These are phyloP conservation scores for Oikopleura albicans DNA, from an alignment of 23 tunicate species.

Conservation along the genomic window DNA sequence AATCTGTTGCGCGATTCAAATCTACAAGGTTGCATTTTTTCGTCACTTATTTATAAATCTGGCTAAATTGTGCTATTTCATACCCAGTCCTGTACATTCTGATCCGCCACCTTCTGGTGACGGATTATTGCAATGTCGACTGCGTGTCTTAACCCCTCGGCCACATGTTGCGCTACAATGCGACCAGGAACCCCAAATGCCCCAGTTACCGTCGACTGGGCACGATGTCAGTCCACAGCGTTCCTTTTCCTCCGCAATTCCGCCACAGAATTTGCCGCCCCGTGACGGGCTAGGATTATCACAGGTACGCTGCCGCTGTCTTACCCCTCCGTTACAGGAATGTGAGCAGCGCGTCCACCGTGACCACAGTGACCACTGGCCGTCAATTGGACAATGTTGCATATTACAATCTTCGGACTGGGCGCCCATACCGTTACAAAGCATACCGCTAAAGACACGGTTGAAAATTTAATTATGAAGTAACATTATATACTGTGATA, in stretches of 20 bases:
- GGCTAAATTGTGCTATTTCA: too few species aligned
- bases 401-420: background rate
- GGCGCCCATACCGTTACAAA: background rate
- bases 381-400: slow-evolving; percentile 27
- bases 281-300: slow-evolving; percentile 48
- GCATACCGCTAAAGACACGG: too few species aligned
- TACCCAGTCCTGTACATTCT: slow-evolving; percentile 32
- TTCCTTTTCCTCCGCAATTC: slow-evolving; percentile 35
- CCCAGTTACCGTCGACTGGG: slow-evolving; percentile 88
- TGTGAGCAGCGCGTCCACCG: slow-evolving; percentile 55
- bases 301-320: slow-evolving; percentile 54
- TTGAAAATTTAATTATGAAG: too few species aligned
- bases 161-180: slow-evolving; percentile 71
- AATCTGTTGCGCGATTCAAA: too few species aligned
- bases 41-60: too few species aligned
- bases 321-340: slow-evolving; percentile 67
- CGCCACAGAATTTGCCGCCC: slow-evolving; percentile 74
- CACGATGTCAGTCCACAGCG: slow-evolving; percentile 46
- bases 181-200: slow-evolving; percentile 51
- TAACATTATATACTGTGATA: too few species aligned
- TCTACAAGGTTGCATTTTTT: too few species aligned
- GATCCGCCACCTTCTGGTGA: slow-evolving; percentile 38
- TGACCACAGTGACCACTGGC: slow-evolving; percentile 67
- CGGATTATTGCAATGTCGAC: slow-evolving; percentile 48
- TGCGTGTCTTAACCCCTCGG: slow-evolving; percentile 26